Evolutionary conservation across 2,888 invertebrate species (phyloP).

Genomic region (Siphlonurus alternatus): DNA sequence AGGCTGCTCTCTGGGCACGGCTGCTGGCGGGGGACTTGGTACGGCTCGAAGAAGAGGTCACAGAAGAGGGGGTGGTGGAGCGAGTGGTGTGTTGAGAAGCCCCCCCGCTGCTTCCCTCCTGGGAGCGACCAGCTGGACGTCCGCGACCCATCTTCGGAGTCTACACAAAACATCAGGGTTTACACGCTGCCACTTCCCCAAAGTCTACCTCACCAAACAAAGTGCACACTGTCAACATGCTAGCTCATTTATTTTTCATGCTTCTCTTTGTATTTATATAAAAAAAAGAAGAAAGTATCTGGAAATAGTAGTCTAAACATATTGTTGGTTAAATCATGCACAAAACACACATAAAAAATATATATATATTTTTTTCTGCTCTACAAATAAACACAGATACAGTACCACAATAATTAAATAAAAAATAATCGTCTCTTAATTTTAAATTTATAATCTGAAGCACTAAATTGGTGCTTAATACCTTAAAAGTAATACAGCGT

Average conservation of each 20-base stretch:
- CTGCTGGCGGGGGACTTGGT: slow-evolving; percentile 36
- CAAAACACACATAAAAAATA: background rate
- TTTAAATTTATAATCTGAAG: too few relatives aligned
- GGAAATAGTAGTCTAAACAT: too few relatives aligned
- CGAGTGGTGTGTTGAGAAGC: slow-evolving; percentile 35
- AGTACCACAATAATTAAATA: background rate
- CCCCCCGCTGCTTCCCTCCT: background rate
- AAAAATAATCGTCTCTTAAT: background rate
- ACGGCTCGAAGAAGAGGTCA: slow-evolving; percentile 42
- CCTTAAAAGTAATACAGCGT: background rate
- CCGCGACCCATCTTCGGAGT: slow-evolving; percentile 9
- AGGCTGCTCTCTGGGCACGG: slow-evolving; percentile 23
- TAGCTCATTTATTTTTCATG: too few relatives aligned
- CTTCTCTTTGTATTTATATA: too few relatives aligned
- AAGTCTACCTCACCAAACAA: too few relatives aligned
- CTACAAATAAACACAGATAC: background rate
- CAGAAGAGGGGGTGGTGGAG: slow-evolving; percentile 44
- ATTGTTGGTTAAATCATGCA: background rate
- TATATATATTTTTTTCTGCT: background rate
- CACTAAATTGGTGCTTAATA: background rate
- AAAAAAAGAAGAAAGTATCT: too few relatives aligned
- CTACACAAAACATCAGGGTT: background rate
- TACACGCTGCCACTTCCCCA: too few relatives aligned
- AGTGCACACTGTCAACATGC: too few relatives aligned
- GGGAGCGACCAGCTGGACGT: background rate